phyloP scores from a whole-genome alignment of 2,113 vertebrate species.

The Dromaius novaehollandiae region DNA sequence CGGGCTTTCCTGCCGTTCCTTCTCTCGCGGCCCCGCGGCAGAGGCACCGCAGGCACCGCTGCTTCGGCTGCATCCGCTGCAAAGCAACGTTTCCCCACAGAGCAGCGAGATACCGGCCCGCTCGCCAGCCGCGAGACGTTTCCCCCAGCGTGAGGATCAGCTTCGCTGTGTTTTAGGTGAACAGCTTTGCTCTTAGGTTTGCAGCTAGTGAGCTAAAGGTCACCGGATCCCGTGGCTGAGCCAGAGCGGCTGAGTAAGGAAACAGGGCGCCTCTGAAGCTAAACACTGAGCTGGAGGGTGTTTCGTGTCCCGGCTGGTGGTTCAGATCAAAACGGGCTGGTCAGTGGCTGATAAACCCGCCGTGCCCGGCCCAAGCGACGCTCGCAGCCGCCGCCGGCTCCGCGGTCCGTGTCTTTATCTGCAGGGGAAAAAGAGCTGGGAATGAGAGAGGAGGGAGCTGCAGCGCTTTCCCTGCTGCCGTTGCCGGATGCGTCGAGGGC shows the following conservation, averaged over 20 bases:
- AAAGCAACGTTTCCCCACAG: background rate
- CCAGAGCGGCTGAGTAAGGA: background rate
- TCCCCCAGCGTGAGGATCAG: background rate
- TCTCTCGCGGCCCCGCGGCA: background rate
- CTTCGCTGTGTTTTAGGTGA: background rate
- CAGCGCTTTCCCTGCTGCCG: background rate
- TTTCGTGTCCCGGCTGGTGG: background rate
- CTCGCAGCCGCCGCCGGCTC: background rate
- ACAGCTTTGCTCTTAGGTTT: background rate
- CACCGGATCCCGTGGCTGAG: background rate
- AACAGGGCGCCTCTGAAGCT: background rate
- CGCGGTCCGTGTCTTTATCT: background rate
- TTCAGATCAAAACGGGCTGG: background rate
- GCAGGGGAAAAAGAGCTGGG: background rate
- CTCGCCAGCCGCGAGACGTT: fast-evolving
- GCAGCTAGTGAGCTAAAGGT: background rate
- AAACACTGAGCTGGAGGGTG: conserved; percentile 24
- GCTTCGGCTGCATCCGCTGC: no score
- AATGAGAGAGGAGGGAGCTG: background rate
- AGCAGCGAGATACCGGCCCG: background rate
- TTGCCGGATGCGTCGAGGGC: no score
- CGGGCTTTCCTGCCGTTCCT: background rate
- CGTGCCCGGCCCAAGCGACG: fast-evolving
- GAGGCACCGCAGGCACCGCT: no score
- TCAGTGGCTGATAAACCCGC: background rate